Evolutionary conservation across 1,140 invertebrate species (phyloP).

Genomic region (Anastrepha ludens): DNA sequence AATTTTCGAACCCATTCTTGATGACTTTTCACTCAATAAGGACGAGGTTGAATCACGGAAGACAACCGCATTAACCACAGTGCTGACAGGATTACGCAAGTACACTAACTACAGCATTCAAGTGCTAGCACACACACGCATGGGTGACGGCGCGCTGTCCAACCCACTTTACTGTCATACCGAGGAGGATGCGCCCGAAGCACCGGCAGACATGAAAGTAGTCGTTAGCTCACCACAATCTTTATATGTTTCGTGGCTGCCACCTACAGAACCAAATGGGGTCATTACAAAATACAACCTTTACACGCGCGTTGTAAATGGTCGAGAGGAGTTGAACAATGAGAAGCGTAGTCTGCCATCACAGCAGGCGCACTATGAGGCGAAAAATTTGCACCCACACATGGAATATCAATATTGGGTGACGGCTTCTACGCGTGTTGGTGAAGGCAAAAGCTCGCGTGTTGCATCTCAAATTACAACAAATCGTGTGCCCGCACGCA

Average conservation of each 20-base stretch:
- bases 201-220: conserved; percentile 88
- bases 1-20: conserved; percentile 81
- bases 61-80: conserved; percentile 81
- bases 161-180: conserved; percentile 85
- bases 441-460: conserved; percentile 84
- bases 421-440: conserved; percentile 84
- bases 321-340: conserved; percentile 81
- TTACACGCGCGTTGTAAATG: conserved; percentile 83
- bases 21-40: conserved; percentile 70
- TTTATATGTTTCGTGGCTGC: conserved; percentile 87
- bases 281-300: conserved; percentile 87
- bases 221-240: conserved; percentile 84
- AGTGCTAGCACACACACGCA: conserved; percentile 86
- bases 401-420: conserved; percentile 90
- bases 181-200: conserved; percentile 88
- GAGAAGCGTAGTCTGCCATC: conserved; percentile 80
- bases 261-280: conserved; percentile 85
- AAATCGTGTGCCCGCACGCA: conserved; percentile 80
- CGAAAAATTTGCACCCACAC: conserved; percentile 82
- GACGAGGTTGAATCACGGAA: conserved; percentile 82
- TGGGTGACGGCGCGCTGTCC: conserved; percentile 86
- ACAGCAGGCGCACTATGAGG: conserved; percentile 80
- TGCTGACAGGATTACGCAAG: conserved; percentile 82
- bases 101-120: conserved; percentile 92
- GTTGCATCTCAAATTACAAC: conserved; percentile 78